Evolutionary conservation across 35 echinoderm and acorn worm genomes (phyloP), one percentile per base, ranked within the genome.

Genomic region (Acanthaster planci): DNA sequence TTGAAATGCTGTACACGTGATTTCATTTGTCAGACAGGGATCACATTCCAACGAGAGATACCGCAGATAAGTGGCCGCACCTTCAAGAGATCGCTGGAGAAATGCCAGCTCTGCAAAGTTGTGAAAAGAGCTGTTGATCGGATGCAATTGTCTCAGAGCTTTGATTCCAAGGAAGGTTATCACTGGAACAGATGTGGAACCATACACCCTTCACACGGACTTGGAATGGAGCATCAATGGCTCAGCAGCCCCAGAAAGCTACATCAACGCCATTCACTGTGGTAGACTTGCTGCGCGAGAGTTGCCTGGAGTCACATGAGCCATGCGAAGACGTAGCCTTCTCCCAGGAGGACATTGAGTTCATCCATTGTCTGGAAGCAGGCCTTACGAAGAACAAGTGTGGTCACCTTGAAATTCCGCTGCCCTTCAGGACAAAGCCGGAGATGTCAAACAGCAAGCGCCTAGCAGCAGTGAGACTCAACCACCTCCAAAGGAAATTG

Each of bases 391-490:
- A 84, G 44, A 58, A 38, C 37, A 0, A 3, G 27, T 78, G 83
- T 77, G 80, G 80, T 30, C 80, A 89, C 79, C 83, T 83, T 31
- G 87, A 89, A 42, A 83, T 89, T 78, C 87, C 87, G 23, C 60
- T 89, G 23, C 87, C 87, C 4, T 22, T 89, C 14, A 80, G 68
- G 23, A 34, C 75, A 12, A 47, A 89, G 34, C 76, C 58, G 42
- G 36, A 36, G 5, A n/a, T 87, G 17, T 80, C 87, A 19, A 32
- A 84, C 36, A 89, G 83, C 37, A 55, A 80, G 14, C 12, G 30
- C 7, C 7, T 76, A 50, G 79, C 80, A 1, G 56, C 23, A 23
- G 77, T 83, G 54, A 2, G 79, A 55, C 36, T 15, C 2, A 18
- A 57, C 21, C 58, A 89, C 27, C 60, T 84, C 15, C 50, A 44